Base-by-base conservation (phyloP, 2,888 invertebrate species). In the Lasioglossum oenotherae region DNA sequence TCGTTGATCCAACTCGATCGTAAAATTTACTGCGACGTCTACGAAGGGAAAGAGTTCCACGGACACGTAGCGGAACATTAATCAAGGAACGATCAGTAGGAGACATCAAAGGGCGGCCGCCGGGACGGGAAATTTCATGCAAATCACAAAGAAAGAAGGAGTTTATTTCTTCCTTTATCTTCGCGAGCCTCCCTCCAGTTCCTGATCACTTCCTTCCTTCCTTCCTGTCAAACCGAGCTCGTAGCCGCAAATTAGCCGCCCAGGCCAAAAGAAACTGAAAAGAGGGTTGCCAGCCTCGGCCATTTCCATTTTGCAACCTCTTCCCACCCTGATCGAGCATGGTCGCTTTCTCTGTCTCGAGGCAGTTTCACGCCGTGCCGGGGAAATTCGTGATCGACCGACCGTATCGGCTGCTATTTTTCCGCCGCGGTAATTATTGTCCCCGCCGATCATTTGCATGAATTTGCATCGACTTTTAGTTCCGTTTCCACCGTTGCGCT, bases 191-290 rank as follows among this genome's bases (percentile, higher is more conserved):
- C 88, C 91, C 91, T 84, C 78, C 86, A n/a, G 74, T 88, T 85
- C 74, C 87, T 86, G 87, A 88, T 91, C 90, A 85, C 88, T 89
- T 91, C 90, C 91, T 92, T 89, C 46, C 46, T 46, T 44, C 93
- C 93, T 93, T 93, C 91, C 93, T 89, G 93, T 85, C 92, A 93
- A 93, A 93, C 92, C 90, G 85, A 84, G 87, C 89, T 88, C 89
- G 91, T 77, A 92, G 89, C 92, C 87, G 89, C 89, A 92, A 94
- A 94, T 94, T 94, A 94, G 91, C 91, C 87, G 87, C 90, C 77
- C 86, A 88, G 89, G 85, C 89, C 88, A 90, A 92, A 92, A 92
- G 92, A 93, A 93, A 92, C 88, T 91, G 92, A 89, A 90, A 92
- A 92, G 90, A 89, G 90, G 89, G 88, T 85, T 85, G 80, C 80